Evolutionary conservation across 2,888 invertebrate species (phyloP), one percentile per base, ranked within the genome.

Genomic region (Chymomyza procnemis): DNA sequence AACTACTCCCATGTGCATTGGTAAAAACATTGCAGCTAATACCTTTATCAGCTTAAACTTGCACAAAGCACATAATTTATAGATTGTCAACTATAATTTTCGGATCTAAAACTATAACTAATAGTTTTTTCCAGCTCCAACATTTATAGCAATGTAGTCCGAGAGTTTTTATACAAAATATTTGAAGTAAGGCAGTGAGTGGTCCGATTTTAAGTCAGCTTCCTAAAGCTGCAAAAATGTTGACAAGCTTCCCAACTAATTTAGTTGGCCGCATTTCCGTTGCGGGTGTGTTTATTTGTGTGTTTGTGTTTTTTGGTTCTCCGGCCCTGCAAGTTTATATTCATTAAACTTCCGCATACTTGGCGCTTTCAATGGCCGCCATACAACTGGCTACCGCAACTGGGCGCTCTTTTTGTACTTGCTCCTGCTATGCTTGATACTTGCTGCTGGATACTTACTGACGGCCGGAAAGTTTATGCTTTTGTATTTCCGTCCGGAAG

Each of bases 401-500:
- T 47, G 59, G n/a, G 16, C 19, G 18, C 18, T 22, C 22, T 22
- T 6, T 18, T 9, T 16, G 55, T 55, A 3, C 19, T 14, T 34
- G 41, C 19, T 58, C 34, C 64, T 68, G 77, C 62, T 78, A 69
- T 78, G 76, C 66, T 73, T 60, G 52, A 18, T 9, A 41, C 34
- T 12, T 41, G 54, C 76, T 70, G 26, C 16, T 54, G 14, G 52
- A 5, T 54, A 19, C 19, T 54, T 56, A 30, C n/a, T 30, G 22
- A 22, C 3, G 82, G 70, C 85, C 87, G 85, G 87, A 83, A 84
- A 87, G 81, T 84, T 85, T 83, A 85, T 84, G 87, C 87, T 80
- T 80, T 84, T 84, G 83, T 87, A 84, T 84, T 78, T 84, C 83
- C 87, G 86, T 57, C 79, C 79, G 64, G 64, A 72, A 80, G 71